Evolutionary conservation across 2,888 invertebrate species (phyloP).

Genomic region (Parnassius smintheus): DNA sequence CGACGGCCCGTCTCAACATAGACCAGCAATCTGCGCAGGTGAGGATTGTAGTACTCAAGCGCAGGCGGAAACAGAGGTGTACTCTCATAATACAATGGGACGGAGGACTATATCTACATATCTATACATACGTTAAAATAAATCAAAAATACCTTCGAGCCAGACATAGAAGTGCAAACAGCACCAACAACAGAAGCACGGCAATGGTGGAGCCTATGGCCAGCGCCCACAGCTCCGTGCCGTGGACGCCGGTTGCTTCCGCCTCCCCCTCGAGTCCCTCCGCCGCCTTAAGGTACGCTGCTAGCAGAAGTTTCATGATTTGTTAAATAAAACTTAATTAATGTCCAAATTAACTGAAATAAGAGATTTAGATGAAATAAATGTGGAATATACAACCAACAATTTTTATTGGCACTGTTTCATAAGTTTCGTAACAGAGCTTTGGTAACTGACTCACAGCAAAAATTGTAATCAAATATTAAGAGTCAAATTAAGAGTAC

Average conservation of each 20-base stretch:
- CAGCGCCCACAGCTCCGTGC: slow-evolving; percentile 82
- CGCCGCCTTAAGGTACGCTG: slow-evolving; percentile 86
- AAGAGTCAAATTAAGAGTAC: too few species aligned
- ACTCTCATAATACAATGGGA: too few species aligned
- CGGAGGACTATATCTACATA: not conserved
- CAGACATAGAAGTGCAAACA: slow-evolving; percentile 74
- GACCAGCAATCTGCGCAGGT: too few species aligned
- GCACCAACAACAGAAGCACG: slow-evolving; percentile 79
- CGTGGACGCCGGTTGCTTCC: slow-evolving; percentile 50
- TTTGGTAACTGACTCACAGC: too few species aligned
- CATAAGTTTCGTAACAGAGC: too few species aligned
- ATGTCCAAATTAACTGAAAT: not conserved
- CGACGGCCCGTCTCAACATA: too few species aligned
- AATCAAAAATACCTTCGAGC: slow-evolving; percentile 57
- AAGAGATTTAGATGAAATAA: not conserved
- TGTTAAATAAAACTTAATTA: not conserved
- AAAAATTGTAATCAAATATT: too few species aligned
- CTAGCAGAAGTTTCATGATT: slow-evolving; percentile 39
- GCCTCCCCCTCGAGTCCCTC: slow-evolving; percentile 82
- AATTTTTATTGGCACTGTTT: not conserved
- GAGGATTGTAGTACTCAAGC: too few species aligned
- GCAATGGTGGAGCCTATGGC: slow-evolving; percentile 83
- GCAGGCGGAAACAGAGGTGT: too few species aligned
- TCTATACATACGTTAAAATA: not conserved
- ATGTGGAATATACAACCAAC: not conserved